Conservation (phyloP, 2,797 vertebrate genomes). For the Aphelocoma californica region DNA sequence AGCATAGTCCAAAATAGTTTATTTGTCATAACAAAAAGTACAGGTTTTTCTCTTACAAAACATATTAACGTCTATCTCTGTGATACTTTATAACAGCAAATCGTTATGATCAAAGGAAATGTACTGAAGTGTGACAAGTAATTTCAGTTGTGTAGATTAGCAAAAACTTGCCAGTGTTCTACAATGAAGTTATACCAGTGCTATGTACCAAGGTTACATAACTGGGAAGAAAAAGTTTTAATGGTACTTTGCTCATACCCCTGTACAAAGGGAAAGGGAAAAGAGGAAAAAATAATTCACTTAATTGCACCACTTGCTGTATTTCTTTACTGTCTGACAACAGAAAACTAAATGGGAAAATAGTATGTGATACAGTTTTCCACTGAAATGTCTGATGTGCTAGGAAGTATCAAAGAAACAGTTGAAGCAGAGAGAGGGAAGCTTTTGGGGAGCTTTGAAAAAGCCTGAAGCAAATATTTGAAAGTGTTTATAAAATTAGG, state of each 20-base stretch:
- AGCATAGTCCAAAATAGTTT: neutral
- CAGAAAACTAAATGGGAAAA: conserved; percentile 25
- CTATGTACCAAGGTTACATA: neutral
- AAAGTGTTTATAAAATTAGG: neutral
- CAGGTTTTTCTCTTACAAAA: neutral
- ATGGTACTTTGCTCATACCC: neutral
- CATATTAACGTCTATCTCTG: neutral
- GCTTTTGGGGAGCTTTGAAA: neutral
- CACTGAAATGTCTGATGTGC: neutral
- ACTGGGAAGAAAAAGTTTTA: neutral
- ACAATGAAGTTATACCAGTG: neutral
- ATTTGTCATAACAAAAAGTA: neutral
- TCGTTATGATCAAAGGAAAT: neutral
- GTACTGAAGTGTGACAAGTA: neutral
- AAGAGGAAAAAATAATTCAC: neutral
- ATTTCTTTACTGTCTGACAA: neutral
- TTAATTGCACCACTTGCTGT: neutral
- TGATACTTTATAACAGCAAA: neutral
- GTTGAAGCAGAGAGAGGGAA: neutral
- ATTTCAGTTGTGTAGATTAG: neutral
- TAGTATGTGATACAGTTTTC: neutral
- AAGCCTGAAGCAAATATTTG: neutral
- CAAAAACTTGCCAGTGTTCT: neutral
- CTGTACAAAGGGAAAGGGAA: neutral
- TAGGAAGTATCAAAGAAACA: neutral